Evolutionary conservation across 2,797 vertebrate genomes (phyloP), one percentile per base, ranked within the genome.

Genomic region (Cuniculus paca): DNA sequence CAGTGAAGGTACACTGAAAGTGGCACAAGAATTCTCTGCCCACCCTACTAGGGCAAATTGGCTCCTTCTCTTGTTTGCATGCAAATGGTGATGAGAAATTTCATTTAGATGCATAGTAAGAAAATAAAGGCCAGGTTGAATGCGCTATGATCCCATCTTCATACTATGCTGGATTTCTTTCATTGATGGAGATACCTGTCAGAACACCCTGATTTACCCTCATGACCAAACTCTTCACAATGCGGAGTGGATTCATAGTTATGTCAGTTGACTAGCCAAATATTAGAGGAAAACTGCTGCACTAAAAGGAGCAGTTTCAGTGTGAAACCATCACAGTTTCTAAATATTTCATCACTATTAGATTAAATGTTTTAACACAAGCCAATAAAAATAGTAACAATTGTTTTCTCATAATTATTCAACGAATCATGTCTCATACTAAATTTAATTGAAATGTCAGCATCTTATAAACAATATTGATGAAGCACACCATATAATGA

Each of bases 351-450:
- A 86, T 65, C 83, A 48, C 16, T 94, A 60, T 70, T 79, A 34
- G 14, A 86, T 82, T 91, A 42, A 75, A 0, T 81, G n/a, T 45
- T 19, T 61, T 94, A 42, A 2, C 48, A 88, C 13, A 58, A 90
- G 52, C 77, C 90, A 11, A 61, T 91, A 50, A 42, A 28, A 72
- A 89, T 31, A 63, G 36, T 75, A 61, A 56, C 36, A 89, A 52
- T 79, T 89, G 36, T 91, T 93, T 83, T 6, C 45, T 93, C 61
- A 48, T 56, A 96, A 89, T 74, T 95, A 80, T 61, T 91, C 70
- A 77, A 26, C 79, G 48, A 24, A 4, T 77, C 31, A n/a, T 56
- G 28, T 52, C 36, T 89, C 75, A 85, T 80, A 48, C 56, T 89
- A 86, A 89, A 93, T 89, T 19, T 70, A 70, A 34, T 48, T 93